Conservation (phyloP, 2,113 vertebrate species). For the Danionella cerebrum region DNA sequence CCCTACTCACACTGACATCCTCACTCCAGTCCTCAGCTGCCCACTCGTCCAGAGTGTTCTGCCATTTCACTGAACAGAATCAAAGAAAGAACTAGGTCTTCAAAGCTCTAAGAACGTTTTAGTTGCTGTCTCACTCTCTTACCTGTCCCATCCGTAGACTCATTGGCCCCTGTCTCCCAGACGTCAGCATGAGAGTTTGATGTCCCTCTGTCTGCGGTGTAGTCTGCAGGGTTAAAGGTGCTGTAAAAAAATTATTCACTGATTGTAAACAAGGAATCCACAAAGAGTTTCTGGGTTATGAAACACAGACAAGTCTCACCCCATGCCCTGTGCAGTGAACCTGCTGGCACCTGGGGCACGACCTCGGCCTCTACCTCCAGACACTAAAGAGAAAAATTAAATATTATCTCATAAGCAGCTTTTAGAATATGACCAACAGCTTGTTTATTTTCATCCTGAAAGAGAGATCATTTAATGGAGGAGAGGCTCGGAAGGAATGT, state of each 20-base stretch:
- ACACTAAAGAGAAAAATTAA: constrained; percentile 57
- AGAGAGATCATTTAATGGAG: no score
- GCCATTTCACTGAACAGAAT: constrained; percentile 74
- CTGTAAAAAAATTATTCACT: constrained; percentile 53
- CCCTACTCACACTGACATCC: constrained; percentile 76
- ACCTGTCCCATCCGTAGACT: constrained; percentile 65
- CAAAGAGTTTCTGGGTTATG: neutral
- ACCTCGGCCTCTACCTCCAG: constrained; percentile 80
- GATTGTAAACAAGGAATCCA: neutral
- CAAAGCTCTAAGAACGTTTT: no score
- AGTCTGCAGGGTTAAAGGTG: constrained; percentile 94
- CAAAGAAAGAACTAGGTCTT: neutral
- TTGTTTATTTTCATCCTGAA: no score
- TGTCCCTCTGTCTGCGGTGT: constrained; percentile 64
- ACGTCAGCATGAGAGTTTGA: constrained; percentile 52
- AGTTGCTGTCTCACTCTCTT: neutral
- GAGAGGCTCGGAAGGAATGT: no score
- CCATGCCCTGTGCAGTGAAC: constrained; percentile 93
- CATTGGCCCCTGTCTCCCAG: constrained; percentile 58
- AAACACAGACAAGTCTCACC: constrained; percentile 62
- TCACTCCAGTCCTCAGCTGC: constrained; percentile 92
- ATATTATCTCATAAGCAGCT: neutral
- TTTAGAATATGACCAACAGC: no score
- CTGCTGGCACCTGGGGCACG: constrained; percentile 77
- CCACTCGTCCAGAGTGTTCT: constrained; percentile 85